A percentile compares a stretch with the other conserved stretches of the same genome.
Conservation (phyloP, 2,113 vertebrate species). For the Diphyllodes magnificus region DNA sequence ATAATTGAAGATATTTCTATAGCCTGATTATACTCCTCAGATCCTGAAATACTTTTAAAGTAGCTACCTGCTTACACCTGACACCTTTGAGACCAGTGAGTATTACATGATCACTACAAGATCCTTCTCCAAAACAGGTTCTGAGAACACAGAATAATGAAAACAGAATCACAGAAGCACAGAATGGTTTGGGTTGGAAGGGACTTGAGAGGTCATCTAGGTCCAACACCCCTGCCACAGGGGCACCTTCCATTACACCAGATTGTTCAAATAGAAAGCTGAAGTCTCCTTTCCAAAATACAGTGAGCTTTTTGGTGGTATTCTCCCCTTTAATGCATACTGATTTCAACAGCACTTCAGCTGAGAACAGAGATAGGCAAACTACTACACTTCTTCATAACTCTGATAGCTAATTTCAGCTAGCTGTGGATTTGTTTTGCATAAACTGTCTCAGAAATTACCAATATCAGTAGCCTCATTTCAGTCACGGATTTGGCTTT, state of each 20-base stretch:
- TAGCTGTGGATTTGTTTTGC: not conserved
- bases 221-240: rapidly evolving
- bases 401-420: not conserved
- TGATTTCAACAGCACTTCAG: not conserved
- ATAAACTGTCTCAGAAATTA: not conserved
- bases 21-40: not conserved
- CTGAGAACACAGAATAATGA: not conserved
- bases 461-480: not conserved
- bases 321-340: not conserved
- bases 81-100: not conserved
- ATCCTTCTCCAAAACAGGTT: not conserved
- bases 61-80: not conserved
- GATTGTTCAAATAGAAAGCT: not conserved
- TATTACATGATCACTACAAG: not conserved
- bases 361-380: not conserved
- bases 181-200: not conserved
- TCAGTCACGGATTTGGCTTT: not conserved
- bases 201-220: not conserved
- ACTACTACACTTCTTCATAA: not conserved
- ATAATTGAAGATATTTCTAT: not conserved
- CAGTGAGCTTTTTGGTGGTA: not conserved
- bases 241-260: not conserved
- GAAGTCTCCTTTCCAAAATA: not conserved
- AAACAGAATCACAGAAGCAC: not conserved
- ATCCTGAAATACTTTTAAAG: not conserved